phyloP scores from a whole-genome alignment of 2,113 vertebrate genomes.

The Plotosus lineatus region DNA sequence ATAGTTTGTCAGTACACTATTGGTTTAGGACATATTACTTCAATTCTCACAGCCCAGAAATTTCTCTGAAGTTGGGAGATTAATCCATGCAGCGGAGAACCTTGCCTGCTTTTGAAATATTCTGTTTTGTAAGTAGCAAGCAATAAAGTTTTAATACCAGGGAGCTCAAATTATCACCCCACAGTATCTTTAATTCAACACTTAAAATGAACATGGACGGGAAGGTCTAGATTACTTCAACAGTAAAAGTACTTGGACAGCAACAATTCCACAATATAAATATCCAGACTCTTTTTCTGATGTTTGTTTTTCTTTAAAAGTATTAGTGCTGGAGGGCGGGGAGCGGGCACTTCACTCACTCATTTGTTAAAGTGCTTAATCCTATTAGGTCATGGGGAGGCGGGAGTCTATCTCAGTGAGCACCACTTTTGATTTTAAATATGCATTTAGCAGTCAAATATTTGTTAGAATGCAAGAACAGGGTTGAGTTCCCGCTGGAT shows the following conservation, averaged over 20 bases:
- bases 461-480: background rate
- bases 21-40: background rate
- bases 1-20: background rate
- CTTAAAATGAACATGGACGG: background rate
- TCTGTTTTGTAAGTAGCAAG: background rate
- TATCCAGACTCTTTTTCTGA: background rate
- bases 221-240: background rate
- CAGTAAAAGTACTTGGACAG: background rate
- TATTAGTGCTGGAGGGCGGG: too few relatives aligned
- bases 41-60: background rate
- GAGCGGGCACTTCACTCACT: too few relatives aligned
- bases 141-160: background rate
- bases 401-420: too few relatives aligned
- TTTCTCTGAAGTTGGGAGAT: background rate
- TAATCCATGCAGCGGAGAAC: conserved; percentile 5
- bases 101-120: background rate
- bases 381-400: too few relatives aligned
- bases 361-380: too few relatives aligned
- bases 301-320: background rate
- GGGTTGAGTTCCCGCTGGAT: background rate
- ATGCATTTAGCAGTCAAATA: background rate
- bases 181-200: background rate
- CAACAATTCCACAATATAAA: background rate
- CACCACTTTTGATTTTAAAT: background rate
- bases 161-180: too few relatives aligned